These are phyloP conservation scores for Folsomia manolachei DNA, from an alignment of 2,888 invertebrate genomes.

Conservation along the genomic window DNA sequence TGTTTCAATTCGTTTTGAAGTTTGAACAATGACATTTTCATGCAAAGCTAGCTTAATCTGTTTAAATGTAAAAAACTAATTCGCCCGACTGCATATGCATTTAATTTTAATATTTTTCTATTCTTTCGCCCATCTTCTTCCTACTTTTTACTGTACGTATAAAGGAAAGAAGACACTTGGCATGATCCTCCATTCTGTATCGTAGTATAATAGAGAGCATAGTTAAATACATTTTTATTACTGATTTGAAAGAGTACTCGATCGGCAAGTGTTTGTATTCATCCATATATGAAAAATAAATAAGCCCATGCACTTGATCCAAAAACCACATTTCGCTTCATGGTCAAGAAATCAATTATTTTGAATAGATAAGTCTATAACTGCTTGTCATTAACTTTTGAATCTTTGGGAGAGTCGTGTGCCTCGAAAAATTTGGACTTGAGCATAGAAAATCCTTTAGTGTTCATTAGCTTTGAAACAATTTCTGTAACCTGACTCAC, in stretches of 20 bases:
- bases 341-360: neutral
- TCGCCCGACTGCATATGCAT: neutral
- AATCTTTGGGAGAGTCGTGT: neutral
- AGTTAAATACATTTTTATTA: too few species aligned
- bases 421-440: constrained; percentile 8
- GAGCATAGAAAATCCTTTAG: constrained; percentile 1
- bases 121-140: too few species aligned
- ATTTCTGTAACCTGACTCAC: neutral
- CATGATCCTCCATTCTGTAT: too few species aligned
- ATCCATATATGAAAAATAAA: neutral
- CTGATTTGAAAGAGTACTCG: neutral
- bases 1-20: neutral
- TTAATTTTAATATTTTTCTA: too few species aligned
- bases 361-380: neutral
- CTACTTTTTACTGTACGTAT: too few species aligned
- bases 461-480: neutral
- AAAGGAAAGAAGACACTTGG: too few species aligned
- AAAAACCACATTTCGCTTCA: neutral
- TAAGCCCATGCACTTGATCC: neutral
- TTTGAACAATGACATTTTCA: neutral
- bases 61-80: neutral
- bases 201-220: too few species aligned
- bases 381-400: neutral
- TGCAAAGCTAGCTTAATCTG: neutral
- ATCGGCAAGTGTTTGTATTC: neutral